Base-by-base conservation (phyloP, 2,888 invertebrate species). In the Tenthredo distinguenda region DNA sequence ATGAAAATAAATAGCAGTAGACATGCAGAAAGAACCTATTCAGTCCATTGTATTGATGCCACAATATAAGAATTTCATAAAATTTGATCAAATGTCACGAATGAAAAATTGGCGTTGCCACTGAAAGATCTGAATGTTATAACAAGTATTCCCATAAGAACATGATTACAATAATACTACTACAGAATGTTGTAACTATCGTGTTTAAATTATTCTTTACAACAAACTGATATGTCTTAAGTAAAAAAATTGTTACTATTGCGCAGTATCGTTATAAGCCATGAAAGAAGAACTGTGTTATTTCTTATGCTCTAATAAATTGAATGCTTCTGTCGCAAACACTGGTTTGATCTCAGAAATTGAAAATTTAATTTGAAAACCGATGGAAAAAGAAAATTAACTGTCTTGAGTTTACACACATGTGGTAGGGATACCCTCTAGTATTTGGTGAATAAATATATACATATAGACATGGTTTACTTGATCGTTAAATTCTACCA, bases 271-370 rank as follows among this genome's bases (percentile, higher is more conserved):
- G 40, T 62, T 65, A 21, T 50, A 31, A 43, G 26, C 43, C 26
- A 65, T 40, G 37, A 68, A 26, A 68, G 6, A 71, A 68, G 9
- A 50, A 71, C 68, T 83, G 50, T 83, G 71, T 83, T 65, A 47
- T 47, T 65, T 43, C 26, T 62, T 71, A 47, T 83, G 81, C 81
- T 83, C 47, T 50, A 68, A 83, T 83, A 83, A 83, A 71, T 83
- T 58, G 26, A 71, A 71, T 83, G 83, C 83, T 71, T 83, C 83
- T 83, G 71, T 83, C 68, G 50, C 47, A 71, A 83, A 83, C 68
- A 43, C 68, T 83, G 31, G 68, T 83, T 83, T 83, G 83, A 83
- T 83, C 65, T 83, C 68, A 68, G 34, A 83, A 68, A 68, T 34
- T 43, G 34, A 83, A 40, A 71, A 47, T 83, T 40, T 68, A 47